Conservation (phyloP, 35 echinoderm and acorn worm genomes). For the Diadema setosum region DNA sequence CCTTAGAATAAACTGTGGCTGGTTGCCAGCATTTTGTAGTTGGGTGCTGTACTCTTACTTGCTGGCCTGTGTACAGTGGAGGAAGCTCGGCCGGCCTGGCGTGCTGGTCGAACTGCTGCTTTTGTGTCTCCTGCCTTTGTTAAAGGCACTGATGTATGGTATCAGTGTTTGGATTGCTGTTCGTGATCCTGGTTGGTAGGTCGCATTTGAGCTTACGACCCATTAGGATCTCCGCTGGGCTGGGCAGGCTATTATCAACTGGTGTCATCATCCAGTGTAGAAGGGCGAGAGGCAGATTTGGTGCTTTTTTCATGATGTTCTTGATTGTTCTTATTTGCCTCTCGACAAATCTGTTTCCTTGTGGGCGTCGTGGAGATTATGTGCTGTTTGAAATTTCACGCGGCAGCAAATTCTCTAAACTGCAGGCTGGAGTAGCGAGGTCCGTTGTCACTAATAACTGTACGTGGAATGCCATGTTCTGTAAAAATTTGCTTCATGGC, state of each 20-base stretch:
- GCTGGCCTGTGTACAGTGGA: background rate
- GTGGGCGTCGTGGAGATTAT: background rate
- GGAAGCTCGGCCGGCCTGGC: background rate
- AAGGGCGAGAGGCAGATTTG: background rate
- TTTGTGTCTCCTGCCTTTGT: background rate
- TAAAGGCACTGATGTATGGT: background rate
- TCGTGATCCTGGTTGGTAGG: background rate
- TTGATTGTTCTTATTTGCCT: conserved; percentile 10
- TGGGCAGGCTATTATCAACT: background rate
- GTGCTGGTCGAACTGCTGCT: background rate
- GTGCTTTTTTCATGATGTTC: background rate
- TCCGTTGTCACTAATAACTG: conserved; percentile 41
- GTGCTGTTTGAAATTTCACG: conserved; percentile 47
- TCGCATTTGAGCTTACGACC: background rate
- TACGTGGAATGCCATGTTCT: conserved; percentile 46
- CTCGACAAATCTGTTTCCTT: conserved; percentile 28
- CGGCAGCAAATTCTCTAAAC: conserved; percentile 1
- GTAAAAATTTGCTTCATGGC: background rate
- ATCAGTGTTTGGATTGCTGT: background rate
- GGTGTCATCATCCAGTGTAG: background rate
- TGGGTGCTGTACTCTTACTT: background rate
- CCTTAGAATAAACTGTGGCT: background rate
- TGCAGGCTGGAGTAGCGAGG: conserved; percentile 20
- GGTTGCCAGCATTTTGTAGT: background rate
- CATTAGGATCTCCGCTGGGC: background rate